Percentiles rank a stretch among this genome's conserved stretches.
phyloP scores from a whole-genome alignment of 1,140 invertebrate genomes.

The Drosophila suzukii region DNA sequence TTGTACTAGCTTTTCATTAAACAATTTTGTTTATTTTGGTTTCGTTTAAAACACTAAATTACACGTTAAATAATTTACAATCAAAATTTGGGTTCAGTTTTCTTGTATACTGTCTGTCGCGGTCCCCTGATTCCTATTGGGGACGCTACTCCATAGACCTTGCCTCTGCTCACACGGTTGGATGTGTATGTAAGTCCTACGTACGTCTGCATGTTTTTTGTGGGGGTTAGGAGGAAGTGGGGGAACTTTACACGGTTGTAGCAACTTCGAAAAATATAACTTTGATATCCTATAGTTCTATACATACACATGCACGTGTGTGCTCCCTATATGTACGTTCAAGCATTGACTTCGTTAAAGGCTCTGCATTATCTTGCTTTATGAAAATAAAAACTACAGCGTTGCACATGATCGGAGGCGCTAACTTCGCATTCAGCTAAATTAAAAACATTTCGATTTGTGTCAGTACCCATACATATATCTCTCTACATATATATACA shows the following conservation, averaged over 20 bases:
- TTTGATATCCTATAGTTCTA: constrained; percentile 39
- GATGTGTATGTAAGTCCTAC: constrained; percentile 27
- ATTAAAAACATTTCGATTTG: constrained; percentile 55
- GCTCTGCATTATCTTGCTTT: constrained; percentile 31
- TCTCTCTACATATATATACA: constrained; percentile 47
- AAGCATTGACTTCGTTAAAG: constrained; percentile 42
- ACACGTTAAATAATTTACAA: constrained; percentile 73
- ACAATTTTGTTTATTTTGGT: constrained; percentile 62
- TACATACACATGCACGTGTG: constrained; percentile 30
- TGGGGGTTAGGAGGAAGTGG: constrained; percentile 8
- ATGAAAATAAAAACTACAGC: constrained; percentile 59
- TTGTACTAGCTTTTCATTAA: constrained; percentile 57
- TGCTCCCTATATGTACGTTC: constrained; percentile 30
- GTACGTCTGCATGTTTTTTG: neutral
- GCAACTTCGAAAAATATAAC: constrained; percentile 55
- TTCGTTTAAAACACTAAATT: constrained; percentile 63
- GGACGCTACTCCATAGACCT: constrained; percentile 26
- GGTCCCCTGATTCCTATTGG: neutral
- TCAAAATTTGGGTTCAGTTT: constrained; percentile 73
- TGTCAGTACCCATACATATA: constrained; percentile 54
- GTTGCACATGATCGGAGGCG: constrained; percentile 42
- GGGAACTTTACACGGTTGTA: constrained; percentile 42
- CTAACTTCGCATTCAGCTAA: constrained; percentile 41
- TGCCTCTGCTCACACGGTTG: constrained; percentile 17
- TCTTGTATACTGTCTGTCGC: constrained; percentile 39